Percentiles rank a stretch among this genome's conserved stretches.
Conservation (phyloP, 2,888 invertebrate species). For the Zhengitettix transpicula region DNA sequence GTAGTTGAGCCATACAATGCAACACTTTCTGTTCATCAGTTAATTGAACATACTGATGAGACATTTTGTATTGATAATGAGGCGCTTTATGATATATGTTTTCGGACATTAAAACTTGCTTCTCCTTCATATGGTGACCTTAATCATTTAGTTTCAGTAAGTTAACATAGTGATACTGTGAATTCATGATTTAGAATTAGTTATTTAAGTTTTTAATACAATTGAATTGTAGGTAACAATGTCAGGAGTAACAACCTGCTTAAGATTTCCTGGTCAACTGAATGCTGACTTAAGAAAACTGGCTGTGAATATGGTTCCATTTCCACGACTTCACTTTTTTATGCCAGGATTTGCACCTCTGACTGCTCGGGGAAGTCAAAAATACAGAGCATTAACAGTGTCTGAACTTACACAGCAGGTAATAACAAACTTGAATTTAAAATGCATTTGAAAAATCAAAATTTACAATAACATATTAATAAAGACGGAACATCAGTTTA, state of each 20-base stretch:
- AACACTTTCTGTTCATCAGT: slow-evolving; percentile 68
- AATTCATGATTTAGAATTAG: too few species aligned
- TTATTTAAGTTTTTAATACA: too few species aligned
- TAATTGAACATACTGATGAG: slow-evolving; percentile 80
- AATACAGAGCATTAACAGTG: slow-evolving; percentile 32
- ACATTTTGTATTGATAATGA: slow-evolving; percentile 76
- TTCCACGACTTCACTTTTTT: slow-evolving; percentile 39
- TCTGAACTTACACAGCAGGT: slow-evolving; percentile 34
- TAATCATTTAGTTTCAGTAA: slow-evolving; percentile 73
- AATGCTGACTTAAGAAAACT: slow-evolving; percentile 39
- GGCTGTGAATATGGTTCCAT: slow-evolving; percentile 44
- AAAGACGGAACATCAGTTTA: too few species aligned
- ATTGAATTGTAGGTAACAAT: slow-evolving; percentile 29
- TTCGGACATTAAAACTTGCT: slow-evolving; percentile 68
- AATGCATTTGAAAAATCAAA: too few species aligned
- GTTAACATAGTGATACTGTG: too few species aligned
- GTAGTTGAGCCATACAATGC: slow-evolving; percentile 79
- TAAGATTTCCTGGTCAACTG: slow-evolving; percentile 49
- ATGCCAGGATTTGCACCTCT: slow-evolving; percentile 50
- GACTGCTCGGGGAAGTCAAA: slow-evolving; percentile 40
- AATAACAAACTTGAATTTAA: too few species aligned
- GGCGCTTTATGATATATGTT: slow-evolving; percentile 70
- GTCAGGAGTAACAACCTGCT: slow-evolving; percentile 74
- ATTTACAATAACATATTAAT: too few species aligned
- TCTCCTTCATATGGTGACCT: slow-evolving; percentile 82